Evolutionary conservation across 2,113 vertebrate genomes (phyloP).

Genomic region (Geothlypis trichas): DNA sequence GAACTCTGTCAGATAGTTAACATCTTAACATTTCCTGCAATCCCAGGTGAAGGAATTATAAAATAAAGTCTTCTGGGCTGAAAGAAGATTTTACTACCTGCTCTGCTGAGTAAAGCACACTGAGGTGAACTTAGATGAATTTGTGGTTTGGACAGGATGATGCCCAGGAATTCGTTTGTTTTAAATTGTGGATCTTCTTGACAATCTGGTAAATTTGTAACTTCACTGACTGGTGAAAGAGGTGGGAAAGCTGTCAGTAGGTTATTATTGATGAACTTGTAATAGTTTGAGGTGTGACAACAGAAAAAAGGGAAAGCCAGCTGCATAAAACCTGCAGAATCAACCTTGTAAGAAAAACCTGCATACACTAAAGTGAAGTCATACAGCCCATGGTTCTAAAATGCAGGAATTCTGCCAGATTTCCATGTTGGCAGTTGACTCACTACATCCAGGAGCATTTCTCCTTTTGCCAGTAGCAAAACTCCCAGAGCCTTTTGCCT

Average conservation of each 20-base stretch:
- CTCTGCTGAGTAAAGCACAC: background rate
- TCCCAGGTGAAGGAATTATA: background rate
- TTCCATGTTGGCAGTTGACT: background rate
- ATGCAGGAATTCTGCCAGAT: background rate
- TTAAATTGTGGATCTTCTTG: background rate
- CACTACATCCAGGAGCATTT: background rate
- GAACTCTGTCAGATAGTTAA: constrained; percentile 51
- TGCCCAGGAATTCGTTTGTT: background rate
- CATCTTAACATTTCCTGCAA: constrained; percentile 26
- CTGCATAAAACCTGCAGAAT: background rate
- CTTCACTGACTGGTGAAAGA: background rate
- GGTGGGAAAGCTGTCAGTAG: background rate
- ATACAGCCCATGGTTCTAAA: background rate
- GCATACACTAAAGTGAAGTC: background rate
- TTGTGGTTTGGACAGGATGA: background rate
- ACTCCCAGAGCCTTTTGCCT: background rate
- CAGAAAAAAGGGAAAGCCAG: background rate
- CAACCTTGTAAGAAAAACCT: background rate
- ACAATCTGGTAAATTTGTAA: background rate
- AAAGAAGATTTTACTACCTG: background rate
- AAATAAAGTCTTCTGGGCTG: background rate
- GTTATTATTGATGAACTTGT: background rate
- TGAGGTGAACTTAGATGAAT: background rate
- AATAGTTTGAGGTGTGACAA: background rate
- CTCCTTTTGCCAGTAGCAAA: constrained; percentile 7